A percentile compares a stretch with the other conserved stretches of the same genome.
These are phyloP conservation scores for Apeltes quadracus DNA, from an alignment of 2,113 vertebrate species.

Conservation along the genomic window DNA sequence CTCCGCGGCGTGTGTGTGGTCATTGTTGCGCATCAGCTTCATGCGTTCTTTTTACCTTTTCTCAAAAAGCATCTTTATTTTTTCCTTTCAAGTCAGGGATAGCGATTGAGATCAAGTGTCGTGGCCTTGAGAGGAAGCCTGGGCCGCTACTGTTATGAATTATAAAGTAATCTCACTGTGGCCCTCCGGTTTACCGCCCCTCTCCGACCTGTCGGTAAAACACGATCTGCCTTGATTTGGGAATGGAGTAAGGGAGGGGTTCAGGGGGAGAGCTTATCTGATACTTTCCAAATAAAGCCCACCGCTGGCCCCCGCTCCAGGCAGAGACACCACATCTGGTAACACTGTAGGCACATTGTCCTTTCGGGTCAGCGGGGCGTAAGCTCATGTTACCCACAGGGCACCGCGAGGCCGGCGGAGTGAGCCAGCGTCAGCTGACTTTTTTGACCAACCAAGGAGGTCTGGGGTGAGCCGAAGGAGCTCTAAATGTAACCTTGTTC, in stretches of 20 bases:
- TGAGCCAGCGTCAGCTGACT: constrained; percentile 68
- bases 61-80: constrained; percentile 77
- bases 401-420: constrained; percentile 80
- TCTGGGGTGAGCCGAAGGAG: constrained; percentile 79
- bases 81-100: constrained; percentile 70
- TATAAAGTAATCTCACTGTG: constrained; percentile 89
- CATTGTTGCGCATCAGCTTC: background rate
- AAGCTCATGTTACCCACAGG: constrained; percentile 90
- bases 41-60: too few relatives aligned
- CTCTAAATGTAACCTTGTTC: constrained; percentile 72
- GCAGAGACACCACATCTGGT: constrained; percentile 98
- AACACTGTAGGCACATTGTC: constrained; percentile 97
- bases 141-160: constrained; percentile 95
- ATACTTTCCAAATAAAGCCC: constrained; percentile 88
- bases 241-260: constrained; percentile 82
- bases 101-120: constrained; percentile 92
- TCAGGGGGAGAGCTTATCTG: constrained; percentile 88
- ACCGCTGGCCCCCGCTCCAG: constrained; percentile 81
- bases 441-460: constrained; percentile 67
- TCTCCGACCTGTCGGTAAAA: constrained; percentile 95
- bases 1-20: constrained; percentile 6
- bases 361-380: constrained; percentile 86
- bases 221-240: constrained; percentile 94
- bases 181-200: constrained; percentile 89
- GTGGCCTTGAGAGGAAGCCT: constrained; percentile 92